Evolutionary conservation across 2,797 vertebrate species (phyloP).

Genomic region (Phrynocephalus forsythii): DNA sequence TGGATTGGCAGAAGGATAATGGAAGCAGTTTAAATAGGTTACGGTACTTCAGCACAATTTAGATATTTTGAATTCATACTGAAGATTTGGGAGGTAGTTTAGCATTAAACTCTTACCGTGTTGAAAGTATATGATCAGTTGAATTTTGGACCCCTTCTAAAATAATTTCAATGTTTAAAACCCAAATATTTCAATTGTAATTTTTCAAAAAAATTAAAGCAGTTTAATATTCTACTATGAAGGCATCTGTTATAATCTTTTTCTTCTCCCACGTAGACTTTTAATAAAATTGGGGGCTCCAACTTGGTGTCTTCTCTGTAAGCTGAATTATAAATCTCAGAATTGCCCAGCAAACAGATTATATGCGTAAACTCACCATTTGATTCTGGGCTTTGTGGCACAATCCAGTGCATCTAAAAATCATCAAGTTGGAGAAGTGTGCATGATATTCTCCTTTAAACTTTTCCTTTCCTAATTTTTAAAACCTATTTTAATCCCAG

Average conservation of each 20-base stretch:
- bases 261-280: background rate
- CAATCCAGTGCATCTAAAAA: background rate
- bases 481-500: background rate
- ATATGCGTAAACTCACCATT: background rate
- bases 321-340: background rate
- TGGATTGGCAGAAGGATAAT: background rate
- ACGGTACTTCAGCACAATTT: background rate
- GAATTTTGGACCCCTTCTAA: background rate
- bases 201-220: constrained; percentile 6
- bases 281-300: background rate
- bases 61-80: background rate
- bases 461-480: background rate
- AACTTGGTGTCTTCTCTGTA: background rate
- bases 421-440: background rate
- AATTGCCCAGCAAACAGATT: background rate
- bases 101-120: background rate
- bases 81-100: background rate
- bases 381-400: background rate
- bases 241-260: background rate
- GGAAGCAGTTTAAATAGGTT: background rate
- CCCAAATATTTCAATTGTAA: background rate
- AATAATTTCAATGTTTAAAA: background rate
- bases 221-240: background rate
- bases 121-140: background rate
- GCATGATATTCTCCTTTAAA: background rate